Evolutionary conservation across 2,113 vertebrate genomes (phyloP).

Genomic region (Himantopus leucocephalus): DNA sequence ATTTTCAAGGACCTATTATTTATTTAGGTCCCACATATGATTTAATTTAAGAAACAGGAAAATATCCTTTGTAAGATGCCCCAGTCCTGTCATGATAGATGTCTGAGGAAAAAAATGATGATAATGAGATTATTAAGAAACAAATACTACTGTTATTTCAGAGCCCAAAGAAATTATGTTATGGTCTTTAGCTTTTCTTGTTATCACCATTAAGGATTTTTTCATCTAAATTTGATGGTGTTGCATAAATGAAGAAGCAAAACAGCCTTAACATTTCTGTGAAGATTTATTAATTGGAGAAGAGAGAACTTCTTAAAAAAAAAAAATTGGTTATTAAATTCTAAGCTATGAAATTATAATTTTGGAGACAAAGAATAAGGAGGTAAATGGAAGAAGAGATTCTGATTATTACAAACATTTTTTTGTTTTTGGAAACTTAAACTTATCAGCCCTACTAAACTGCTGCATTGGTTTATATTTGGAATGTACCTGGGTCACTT

Average conservation of each 20-base stretch:
- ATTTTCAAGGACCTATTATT: neutral
- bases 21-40: neutral
- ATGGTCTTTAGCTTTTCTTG: constrained; percentile 2
- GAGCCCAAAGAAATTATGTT: neutral
- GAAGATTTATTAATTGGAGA: neutral
- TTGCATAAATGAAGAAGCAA: neutral
- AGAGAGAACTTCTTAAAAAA: neutral
- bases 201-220: neutral
- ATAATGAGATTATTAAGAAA: constrained; percentile 29
- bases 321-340: neutral
- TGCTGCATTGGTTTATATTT: neutral
- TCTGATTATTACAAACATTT: neutral
- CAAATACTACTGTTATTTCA: neutral
- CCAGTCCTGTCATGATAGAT: neutral
- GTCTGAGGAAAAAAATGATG: neutral
- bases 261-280: neutral
- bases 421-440: neutral
- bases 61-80: neutral
- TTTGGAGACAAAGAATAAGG: neutral
- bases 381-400: neutral
- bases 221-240: neutral
- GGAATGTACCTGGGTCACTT: neutral
- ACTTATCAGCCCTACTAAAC: neutral
- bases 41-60: neutral
- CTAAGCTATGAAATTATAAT: neutral